These are phyloP conservation scores for Vespertilio murinus DNA, from an alignment of 2,797 vertebrate genomes.

Conservation along the genomic window DNA sequence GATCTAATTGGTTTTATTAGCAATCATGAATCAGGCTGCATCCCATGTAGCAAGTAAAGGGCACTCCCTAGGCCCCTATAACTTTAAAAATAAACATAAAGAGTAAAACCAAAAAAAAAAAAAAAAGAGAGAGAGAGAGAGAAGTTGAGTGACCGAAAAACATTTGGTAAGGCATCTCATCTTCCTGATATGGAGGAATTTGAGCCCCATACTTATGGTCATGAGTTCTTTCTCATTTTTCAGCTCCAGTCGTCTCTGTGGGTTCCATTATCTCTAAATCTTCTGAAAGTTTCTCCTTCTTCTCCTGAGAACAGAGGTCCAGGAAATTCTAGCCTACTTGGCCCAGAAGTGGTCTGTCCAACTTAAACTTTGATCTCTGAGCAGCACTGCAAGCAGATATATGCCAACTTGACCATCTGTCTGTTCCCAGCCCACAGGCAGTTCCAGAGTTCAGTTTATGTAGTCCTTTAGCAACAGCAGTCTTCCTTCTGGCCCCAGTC, in stretches of 20 bases:
- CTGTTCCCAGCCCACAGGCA: constrained; percentile 92
- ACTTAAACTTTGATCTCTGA: constrained; percentile 91
- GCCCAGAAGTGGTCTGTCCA: constrained; percentile 90
- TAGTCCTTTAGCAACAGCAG: constrained; percentile 83
- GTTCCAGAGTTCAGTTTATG: constrained; percentile 90
- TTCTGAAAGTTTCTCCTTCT: constrained; percentile 65
- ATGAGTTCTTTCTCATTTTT: constrained; percentile 73
- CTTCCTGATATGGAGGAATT: constrained; percentile 51
- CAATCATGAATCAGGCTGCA: not conserved
- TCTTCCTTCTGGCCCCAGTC: constrained; percentile 59
- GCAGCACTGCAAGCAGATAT: constrained; percentile 94
- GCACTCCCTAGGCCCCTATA: not conserved
- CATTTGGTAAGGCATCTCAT: constrained; percentile 62
- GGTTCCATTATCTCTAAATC: constrained; percentile 59
- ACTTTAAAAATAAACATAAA: constrained; percentile 36
- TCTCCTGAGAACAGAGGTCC: constrained; percentile 91
- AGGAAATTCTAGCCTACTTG: constrained; percentile 93
- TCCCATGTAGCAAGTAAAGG: not conserved
- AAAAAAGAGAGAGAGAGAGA: no score
- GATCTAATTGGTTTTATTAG: not conserved
- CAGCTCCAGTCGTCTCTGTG: not conserved
- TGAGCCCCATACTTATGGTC: constrained; percentile 69
- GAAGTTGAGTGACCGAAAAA: constrained; percentile 53
- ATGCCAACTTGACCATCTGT: constrained; percentile 90
- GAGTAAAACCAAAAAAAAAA: constrained; percentile 24